Conservation (phyloP, 2,888 invertebrate genomes). For the Xylota segnis region DNA sequence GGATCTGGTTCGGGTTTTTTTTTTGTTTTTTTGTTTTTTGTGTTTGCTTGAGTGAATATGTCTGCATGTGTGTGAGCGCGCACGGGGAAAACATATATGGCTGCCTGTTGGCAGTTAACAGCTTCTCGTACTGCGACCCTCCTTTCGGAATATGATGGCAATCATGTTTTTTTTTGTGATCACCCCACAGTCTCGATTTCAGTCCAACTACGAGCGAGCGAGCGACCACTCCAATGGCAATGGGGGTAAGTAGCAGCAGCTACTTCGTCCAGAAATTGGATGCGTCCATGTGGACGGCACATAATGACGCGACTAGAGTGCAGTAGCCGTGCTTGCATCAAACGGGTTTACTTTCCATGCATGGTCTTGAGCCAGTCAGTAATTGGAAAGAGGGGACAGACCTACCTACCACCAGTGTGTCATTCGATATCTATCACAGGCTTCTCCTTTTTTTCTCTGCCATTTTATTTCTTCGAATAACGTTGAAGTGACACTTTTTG, state of each 20-base stretch:
- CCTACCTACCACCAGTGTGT: slow-evolving; percentile 17
- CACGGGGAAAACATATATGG: slow-evolving; percentile 59
- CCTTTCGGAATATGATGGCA: slow-evolving; percentile 67
- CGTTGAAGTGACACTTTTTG: slow-evolving; percentile 68
- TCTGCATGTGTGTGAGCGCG: slow-evolving; percentile 26
- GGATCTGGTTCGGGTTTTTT: slow-evolving; percentile 27
- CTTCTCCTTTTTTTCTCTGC: slow-evolving; percentile 34
- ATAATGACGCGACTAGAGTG: slow-evolving; percentile 66
- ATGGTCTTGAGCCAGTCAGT: slow-evolving; percentile 30
- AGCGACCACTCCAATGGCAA: slow-evolving; percentile 16
- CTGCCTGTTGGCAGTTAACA: slow-evolving; percentile 70
- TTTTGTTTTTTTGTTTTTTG: background rate
- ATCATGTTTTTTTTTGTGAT: slow-evolving; percentile 39
- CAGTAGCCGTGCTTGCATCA: slow-evolving; percentile 46
- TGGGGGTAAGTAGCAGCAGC: slow-evolving; percentile 51
- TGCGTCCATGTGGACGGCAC: slow-evolving; percentile 68
- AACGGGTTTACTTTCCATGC: slow-evolving; percentile 63
- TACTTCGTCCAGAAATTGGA: slow-evolving; percentile 68
- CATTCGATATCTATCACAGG: slow-evolving; percentile 70
- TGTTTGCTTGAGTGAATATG: slow-evolving; percentile 16
- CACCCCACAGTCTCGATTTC: slow-evolving; percentile 62
- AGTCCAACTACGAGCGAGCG: slow-evolving; percentile 29
- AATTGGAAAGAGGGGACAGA: slow-evolving; percentile 42
- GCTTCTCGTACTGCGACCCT: slow-evolving; percentile 11
- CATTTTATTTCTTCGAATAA: slow-evolving; percentile 6